phyloP scores from a whole-genome alignment of 2,797 vertebrate species.

The Thamnophis elegans region DNA sequence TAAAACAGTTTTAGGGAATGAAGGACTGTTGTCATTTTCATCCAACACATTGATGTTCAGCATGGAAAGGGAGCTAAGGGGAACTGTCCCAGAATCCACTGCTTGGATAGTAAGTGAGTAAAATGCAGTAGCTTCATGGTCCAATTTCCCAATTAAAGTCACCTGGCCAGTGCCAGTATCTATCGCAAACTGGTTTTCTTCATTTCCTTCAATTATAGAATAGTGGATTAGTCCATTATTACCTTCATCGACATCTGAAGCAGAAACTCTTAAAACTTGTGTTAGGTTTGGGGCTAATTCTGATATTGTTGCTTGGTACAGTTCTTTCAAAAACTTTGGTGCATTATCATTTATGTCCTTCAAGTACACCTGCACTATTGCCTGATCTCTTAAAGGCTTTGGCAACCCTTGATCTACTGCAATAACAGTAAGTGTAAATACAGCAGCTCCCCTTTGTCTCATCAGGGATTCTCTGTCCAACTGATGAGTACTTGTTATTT shows the following conservation, averaged over 20 bases:
- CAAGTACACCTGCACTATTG: conserved; percentile 93
- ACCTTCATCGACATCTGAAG: conserved; percentile 94
- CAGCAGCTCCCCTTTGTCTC: conserved; percentile 88
- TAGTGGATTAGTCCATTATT: conserved; percentile 89
- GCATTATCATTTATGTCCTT: conserved; percentile 95
- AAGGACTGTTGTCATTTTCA: conserved; percentile 95
- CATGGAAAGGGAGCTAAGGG: conserved; percentile 89
- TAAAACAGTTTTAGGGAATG: conserved; percentile 87
- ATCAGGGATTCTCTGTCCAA: conserved; percentile 93
- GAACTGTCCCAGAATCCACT: conserved; percentile 79
- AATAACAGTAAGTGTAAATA: conserved; percentile 87
- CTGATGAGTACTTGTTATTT: conserved; percentile 85
- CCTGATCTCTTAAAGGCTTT: conserved; percentile 91
- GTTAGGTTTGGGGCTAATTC: conserved; percentile 90
- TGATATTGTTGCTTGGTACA: conserved; percentile 94
- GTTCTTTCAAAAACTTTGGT: conserved; percentile 93
- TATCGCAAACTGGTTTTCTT: conserved; percentile 87
- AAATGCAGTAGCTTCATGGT: conserved; percentile 87
- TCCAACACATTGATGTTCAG: conserved; percentile 89
- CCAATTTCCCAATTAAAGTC: conserved; percentile 86
- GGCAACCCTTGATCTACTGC: conserved; percentile 94
- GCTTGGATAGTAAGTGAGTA: conserved; percentile 91
- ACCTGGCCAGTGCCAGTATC: conserved; percentile 88
- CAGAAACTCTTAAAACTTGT: conserved; percentile 90
- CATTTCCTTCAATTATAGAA: conserved; percentile 85